These are phyloP conservation scores for Zapus hudsonius DNA, from an alignment of 2,113 vertebrate species.

Conservation along the genomic window DNA sequence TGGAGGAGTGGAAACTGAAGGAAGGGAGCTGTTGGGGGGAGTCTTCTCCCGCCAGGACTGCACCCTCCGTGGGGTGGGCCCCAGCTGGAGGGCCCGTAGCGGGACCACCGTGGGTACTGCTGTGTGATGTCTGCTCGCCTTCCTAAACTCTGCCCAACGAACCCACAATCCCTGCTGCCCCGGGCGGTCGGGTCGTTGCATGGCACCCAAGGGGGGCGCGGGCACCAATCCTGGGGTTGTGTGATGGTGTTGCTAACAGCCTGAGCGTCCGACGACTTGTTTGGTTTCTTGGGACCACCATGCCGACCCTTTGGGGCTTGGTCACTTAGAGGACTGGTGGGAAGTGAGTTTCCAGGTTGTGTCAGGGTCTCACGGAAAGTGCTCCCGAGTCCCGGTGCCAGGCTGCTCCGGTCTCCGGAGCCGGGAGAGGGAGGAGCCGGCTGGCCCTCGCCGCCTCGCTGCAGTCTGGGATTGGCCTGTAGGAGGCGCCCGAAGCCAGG, in stretches of 20 bases:
- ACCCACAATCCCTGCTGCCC: neutral
- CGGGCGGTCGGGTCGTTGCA: neutral
- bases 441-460: neutral
- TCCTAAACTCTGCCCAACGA: neutral
- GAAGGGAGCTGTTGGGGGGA: neutral
- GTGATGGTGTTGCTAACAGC: neutral
- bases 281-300: neutral
- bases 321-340: neutral
- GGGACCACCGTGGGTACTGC: neutral
- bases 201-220: neutral
- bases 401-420: neutral
- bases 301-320: neutral
- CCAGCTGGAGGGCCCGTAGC: neutral
- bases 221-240: neutral
- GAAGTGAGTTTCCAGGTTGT: neutral
- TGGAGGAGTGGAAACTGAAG: neutral
- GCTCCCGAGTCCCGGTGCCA: neutral
- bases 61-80: too few relatives aligned
- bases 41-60: neutral
- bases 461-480: slow-evolving; percentile 41
- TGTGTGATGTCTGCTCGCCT: neutral
- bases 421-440: neutral
- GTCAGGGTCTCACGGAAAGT: neutral
- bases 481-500: slow-evolving; percentile 75
- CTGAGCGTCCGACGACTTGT: neutral